Percentiles rank a stretch among this genome's conserved stretches.
These are phyloP conservation scores for Peromyscus eremicus DNA, from an alignment of 2,797 vertebrate species.

Conservation along the genomic window DNA sequence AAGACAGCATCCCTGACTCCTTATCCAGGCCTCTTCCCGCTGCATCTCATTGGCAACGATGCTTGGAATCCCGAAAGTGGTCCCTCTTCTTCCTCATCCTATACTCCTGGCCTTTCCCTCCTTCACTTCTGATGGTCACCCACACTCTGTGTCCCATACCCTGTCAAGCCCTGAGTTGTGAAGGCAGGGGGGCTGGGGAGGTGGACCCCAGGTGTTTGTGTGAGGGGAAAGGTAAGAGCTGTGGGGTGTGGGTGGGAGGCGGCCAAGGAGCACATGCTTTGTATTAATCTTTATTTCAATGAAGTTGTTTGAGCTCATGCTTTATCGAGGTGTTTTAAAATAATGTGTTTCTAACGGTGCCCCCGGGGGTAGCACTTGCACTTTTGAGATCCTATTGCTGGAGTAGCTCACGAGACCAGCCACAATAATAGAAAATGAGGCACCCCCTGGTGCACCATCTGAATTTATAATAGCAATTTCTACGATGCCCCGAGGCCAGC, in stretches of 20 bases:
- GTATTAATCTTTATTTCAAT: conserved; percentile 92
- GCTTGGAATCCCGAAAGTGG: neutral
- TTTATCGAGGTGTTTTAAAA: conserved; percentile 90
- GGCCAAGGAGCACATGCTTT: conserved; percentile 87
- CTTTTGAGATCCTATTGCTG: conserved; percentile 90
- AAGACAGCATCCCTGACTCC: neutral
- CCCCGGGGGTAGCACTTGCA: conserved; percentile 89
- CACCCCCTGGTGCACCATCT: conserved; percentile 90
- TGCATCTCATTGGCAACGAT: neutral
- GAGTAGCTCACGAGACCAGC: conserved; percentile 89
- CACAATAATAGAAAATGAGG: conserved; percentile 90
- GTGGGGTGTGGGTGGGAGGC: conserved; percentile 69
- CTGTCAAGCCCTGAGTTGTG: conserved; percentile 50
- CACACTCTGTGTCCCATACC: conserved; percentile 76
- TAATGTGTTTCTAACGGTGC: conserved; percentile 91
- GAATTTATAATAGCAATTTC: conserved; percentile 92
- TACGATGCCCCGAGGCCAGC: conserved; percentile 89
- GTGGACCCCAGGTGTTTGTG: neutral
- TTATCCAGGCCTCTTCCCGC: neutral
- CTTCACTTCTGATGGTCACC: neutral
- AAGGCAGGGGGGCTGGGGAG: neutral
- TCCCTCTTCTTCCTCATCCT: neutral
- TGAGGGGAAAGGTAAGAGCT: neutral
- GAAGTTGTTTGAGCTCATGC: conserved; percentile 91
- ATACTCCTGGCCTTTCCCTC: neutral